These are phyloP conservation scores for Hemicentrotus pulcherrimus DNA, from an alignment of 35 echinoderm and acorn worm species.

Conservation along the genomic window DNA sequence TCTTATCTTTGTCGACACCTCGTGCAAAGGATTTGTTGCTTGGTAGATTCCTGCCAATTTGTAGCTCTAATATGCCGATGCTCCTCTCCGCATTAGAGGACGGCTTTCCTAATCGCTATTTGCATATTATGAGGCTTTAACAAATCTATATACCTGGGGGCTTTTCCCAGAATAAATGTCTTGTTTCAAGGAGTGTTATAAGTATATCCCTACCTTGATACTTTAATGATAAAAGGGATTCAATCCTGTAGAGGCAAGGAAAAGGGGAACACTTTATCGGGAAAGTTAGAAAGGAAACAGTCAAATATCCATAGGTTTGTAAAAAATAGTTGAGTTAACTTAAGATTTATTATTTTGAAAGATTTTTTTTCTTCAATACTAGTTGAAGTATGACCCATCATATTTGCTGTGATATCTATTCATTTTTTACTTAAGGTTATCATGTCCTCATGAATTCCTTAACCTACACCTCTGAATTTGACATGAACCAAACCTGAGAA, in stretches of 20 bases:
- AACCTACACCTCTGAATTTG: background rate
- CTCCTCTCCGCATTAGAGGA: background rate
- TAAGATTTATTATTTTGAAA: background rate
- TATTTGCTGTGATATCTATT: background rate
- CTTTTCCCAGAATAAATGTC: background rate
- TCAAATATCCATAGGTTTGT: background rate
- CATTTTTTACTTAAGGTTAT: background rate
- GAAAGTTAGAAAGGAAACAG: background rate
- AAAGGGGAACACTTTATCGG: background rate
- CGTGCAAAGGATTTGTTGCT: background rate
- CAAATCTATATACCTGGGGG: background rate
- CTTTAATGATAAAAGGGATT: background rate
- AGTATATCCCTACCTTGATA: background rate
- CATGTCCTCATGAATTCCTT: no score
- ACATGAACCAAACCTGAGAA: background rate
- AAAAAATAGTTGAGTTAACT: background rate
- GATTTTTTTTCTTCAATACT: background rate
- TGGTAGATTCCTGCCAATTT: background rate
- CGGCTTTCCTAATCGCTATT: background rate
- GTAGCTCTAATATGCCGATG: background rate
- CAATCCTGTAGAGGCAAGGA: background rate
- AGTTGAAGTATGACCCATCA: background rate
- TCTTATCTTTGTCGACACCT: background rate
- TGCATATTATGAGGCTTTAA: background rate
- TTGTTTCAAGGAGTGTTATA: background rate